Conservation (phyloP, 2,797 vertebrate genomes). For the Poliocrania exsul region DNA sequence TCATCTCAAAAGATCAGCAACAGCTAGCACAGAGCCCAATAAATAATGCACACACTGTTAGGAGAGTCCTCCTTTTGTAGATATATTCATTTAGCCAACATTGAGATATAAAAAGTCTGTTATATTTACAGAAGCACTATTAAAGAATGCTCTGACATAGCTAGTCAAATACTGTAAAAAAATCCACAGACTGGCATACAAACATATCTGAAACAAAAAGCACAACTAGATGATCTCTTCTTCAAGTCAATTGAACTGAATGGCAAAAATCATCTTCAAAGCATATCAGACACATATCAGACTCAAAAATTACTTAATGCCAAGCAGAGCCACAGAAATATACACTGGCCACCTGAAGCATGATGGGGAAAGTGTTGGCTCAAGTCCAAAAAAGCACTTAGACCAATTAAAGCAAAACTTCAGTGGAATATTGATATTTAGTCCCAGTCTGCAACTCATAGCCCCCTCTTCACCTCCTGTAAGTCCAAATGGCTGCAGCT, state of each 20-base stretch:
- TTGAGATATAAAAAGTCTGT: not conserved
- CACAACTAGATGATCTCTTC: not conserved
- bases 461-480: not conserved
- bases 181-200: not conserved
- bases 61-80: not conserved
- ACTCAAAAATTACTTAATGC: not conserved
- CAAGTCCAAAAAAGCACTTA: constrained; percentile 48
- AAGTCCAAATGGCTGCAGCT: rapidly evolving
- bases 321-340: not conserved
- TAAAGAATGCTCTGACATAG: not conserved
- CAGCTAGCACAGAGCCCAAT: not conserved
- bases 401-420: not conserved
- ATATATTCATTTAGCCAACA: not conserved
- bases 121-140: not conserved
- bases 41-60: not conserved
- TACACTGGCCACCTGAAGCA: not conserved
- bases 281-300: not conserved
- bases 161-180: not conserved
- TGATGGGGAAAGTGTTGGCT: not conserved
- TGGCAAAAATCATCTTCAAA: not conserved
- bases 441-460: not conserved
- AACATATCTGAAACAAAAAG: not conserved
- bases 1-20: not conserved
- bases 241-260: not conserved
- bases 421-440: not conserved